phyloP scores from a whole-genome alignment of 2,113 vertebrate species.

The Chaetops frenatus region DNA sequence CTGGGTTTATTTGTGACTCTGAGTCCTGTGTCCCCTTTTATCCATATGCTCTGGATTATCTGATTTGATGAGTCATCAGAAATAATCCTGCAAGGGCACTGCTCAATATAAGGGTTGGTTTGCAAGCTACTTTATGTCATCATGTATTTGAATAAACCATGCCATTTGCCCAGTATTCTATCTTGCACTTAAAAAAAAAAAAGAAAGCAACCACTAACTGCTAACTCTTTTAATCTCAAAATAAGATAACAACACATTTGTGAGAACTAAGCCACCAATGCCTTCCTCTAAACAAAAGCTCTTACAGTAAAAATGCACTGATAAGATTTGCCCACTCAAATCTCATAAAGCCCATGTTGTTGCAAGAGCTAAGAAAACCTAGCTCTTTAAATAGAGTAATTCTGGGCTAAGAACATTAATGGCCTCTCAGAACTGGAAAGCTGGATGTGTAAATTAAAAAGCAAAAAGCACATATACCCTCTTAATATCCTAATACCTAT shows the following conservation, averaged over 20 bases:
- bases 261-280: not conserved
- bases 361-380: not conserved
- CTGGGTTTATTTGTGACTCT: not conserved
- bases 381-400: slow-evolving; percentile 9
- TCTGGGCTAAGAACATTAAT: slow-evolving; percentile 46
- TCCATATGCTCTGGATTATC: not conserved
- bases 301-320: not conserved
- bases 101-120: not conserved
- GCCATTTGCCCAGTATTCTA: not conserved
- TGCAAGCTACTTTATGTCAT: not conserved
- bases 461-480: slow-evolving; percentile 27
- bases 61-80: slow-evolving; percentile 16
- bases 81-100: not conserved
- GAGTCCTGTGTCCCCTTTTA: not conserved
- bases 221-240: not conserved
- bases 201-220: not conserved
- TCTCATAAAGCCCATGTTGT: not conserved
- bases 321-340: slow-evolving; percentile 15
- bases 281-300: slow-evolving; percentile 10
- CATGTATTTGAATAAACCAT: not conserved
- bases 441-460: slow-evolving; percentile 49
- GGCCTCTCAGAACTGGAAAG: slow-evolving; percentile 36
- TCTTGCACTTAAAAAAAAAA: not conserved
- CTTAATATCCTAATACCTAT: slow-evolving; percentile 46
- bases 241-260: not conserved